A percentile compares a stretch with the other conserved stretches of the same genome.
phyloP scores from a whole-genome alignment of 2,113 vertebrate genomes.

The Peromyscus maniculatus region DNA sequence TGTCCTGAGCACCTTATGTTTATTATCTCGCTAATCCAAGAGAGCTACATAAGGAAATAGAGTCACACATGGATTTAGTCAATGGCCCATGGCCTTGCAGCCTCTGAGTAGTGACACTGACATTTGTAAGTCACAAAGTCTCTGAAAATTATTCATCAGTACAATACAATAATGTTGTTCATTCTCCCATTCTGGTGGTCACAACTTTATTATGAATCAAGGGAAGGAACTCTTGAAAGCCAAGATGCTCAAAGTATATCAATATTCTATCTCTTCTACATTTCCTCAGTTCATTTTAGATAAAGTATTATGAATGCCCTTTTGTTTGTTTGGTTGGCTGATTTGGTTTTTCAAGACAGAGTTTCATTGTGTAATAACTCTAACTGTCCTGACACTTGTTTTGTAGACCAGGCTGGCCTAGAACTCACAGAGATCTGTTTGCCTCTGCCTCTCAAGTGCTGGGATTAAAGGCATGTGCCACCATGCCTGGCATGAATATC shows the following conservation, averaged over 20 bases:
- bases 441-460: neutral
- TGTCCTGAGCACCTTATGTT: neutral
- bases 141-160: neutral
- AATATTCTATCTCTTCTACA: neutral
- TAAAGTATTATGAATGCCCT: neutral
- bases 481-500: neutral
- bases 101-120: neutral
- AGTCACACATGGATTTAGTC: neutral
- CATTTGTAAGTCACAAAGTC: conserved; percentile 6
- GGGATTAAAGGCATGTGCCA: neutral
- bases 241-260: neutral
- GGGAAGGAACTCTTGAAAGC: neutral
- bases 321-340: neutral
- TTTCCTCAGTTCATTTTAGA: neutral
- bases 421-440: neutral
- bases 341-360: neutral
- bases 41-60: neutral
- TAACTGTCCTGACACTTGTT: neutral
- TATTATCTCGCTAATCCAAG: neutral
- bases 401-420: neutral
- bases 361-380: neutral
- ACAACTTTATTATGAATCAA: neutral
- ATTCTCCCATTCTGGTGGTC: neutral
- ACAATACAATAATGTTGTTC: too few species aligned
- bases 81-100: neutral